A percentile compares a stretch with the other conserved stretches of the same genome.
phyloP scores from a whole-genome alignment of 2,797 vertebrate species.

The Tachyglossus aculeatus region DNA sequence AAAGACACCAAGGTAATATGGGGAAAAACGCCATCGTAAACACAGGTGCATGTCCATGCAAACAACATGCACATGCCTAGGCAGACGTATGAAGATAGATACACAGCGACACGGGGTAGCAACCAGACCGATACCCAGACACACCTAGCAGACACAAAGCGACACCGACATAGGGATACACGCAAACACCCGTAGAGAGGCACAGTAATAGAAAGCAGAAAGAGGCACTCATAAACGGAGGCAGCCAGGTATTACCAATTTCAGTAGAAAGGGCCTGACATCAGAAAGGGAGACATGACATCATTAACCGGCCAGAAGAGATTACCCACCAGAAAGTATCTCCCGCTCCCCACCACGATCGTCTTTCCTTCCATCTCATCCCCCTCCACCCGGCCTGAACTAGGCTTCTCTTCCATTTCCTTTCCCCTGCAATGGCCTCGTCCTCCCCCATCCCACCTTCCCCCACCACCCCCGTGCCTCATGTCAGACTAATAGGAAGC shows the following conservation, averaged over 20 bases:
- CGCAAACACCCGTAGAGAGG: not conserved
- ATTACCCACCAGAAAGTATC: too few relatives aligned
- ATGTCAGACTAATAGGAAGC: constrained; percentile 1
- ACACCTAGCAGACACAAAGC: not conserved
- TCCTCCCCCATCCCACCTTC: not conserved
- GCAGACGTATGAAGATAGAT: not conserved
- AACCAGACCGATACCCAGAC: not conserved
- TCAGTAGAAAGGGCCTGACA: not conserved
- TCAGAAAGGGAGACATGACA: not conserved
- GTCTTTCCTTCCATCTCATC: not conserved
- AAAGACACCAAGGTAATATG: not conserved
- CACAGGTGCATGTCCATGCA: not conserved
- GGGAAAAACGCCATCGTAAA: too few relatives aligned
- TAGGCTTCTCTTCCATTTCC: too few relatives aligned
- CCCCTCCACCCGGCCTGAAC: not conserved
- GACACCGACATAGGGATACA: not conserved
- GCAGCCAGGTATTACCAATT: not conserved
- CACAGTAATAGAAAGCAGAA: not conserved
- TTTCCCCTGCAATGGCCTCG: not conserved
- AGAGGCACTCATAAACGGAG: not conserved
- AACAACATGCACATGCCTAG: not conserved
- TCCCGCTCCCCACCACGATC: not conserved
- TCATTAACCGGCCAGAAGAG: too few relatives aligned
- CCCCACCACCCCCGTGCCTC: not conserved
- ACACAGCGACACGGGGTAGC: not conserved